Evolutionary conservation across 1,140 invertebrate species (phyloP).

Genomic region (Leptinotarsa lineolata): DNA sequence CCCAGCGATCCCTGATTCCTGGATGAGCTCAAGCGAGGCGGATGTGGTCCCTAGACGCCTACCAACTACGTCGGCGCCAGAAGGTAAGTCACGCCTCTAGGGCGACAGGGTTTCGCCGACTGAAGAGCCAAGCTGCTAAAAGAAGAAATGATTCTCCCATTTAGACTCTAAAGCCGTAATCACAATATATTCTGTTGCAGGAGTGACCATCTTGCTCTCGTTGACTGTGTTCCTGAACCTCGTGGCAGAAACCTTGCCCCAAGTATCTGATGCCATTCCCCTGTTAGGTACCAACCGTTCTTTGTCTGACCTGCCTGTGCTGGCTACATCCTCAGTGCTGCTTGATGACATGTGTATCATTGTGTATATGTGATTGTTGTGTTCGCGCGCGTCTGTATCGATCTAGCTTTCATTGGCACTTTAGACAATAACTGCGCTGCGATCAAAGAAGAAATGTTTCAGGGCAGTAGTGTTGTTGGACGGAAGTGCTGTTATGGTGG

Average conservation of each 20-base stretch:
- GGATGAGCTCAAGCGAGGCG: no score
- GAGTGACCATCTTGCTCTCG: constrained; percentile 99
- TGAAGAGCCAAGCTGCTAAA: background rate
- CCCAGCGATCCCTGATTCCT: no score
- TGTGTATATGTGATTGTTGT: constrained; percentile 55
- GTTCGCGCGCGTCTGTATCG: constrained; percentile 41
- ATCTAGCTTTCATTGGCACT: constrained; percentile 31
- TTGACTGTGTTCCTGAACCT: constrained; percentile 99
- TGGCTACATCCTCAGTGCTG: constrained; percentile 55
- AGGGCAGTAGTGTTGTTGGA: constrained; percentile 35
- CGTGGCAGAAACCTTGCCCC: constrained; percentile 92
- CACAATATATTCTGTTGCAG: constrained; percentile 78
- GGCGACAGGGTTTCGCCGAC: background rate
- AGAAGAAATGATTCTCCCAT: background rate
- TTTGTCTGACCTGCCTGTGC: constrained; percentile 57
- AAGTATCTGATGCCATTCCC: constrained; percentile 93
- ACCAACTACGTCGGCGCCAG: background rate
- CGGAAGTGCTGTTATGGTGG: constrained; percentile 40
- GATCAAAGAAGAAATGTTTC: constrained; percentile 56
- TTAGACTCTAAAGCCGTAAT: constrained; percentile 42
- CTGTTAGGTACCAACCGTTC: constrained; percentile 80
- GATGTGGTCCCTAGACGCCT: no score
- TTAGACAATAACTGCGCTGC: constrained; percentile 35
- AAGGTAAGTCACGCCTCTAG: background rate
- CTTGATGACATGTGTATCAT: constrained; percentile 53